phyloP scores from a whole-genome alignment of 2,888 invertebrate genomes.

The Trachelus iudaicus region DNA sequence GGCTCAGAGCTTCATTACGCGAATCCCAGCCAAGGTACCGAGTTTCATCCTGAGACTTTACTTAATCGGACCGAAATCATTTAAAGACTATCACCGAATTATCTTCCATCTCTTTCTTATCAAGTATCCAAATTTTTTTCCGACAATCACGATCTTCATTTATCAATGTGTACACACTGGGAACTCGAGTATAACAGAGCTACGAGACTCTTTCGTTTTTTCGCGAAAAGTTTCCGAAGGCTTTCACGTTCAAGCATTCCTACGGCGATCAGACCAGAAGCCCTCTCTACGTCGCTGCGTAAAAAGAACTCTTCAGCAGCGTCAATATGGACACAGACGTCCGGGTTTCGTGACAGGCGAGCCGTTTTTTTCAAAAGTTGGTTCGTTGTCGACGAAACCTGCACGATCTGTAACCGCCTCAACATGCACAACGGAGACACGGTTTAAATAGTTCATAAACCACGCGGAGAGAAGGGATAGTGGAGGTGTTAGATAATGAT shows the following conservation, averaged over 20 bases:
- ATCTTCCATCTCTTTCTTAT: neutral
- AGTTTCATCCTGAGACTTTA: neutral
- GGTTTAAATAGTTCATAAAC: neutral
- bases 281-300: neutral
- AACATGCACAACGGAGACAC: constrained; percentile 16
- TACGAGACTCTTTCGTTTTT: neutral
- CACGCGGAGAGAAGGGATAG: constrained; percentile 23
- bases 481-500: neutral
- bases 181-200: neutral
- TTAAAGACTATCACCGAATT: neutral
- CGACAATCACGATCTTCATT: neutral
- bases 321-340: constrained; percentile 58
- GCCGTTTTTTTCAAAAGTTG: constrained; percentile 74
- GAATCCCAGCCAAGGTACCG: constrained; percentile 8
- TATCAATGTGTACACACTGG: neutral
- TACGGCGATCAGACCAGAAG: neutral
- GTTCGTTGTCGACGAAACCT: constrained; percentile 99
- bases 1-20: constrained; percentile 14
- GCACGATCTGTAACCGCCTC: constrained; percentile 78
- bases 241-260: neutral
- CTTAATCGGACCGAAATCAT: neutral
- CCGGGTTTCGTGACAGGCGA: constrained; percentile 89
- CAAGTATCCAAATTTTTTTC: neutral
- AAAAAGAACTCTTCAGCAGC: neutral
- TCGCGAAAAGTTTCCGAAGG: neutral